Conservation (phyloP, 2,888 invertebrate genomes). For the Epinotia ramella region DNA sequence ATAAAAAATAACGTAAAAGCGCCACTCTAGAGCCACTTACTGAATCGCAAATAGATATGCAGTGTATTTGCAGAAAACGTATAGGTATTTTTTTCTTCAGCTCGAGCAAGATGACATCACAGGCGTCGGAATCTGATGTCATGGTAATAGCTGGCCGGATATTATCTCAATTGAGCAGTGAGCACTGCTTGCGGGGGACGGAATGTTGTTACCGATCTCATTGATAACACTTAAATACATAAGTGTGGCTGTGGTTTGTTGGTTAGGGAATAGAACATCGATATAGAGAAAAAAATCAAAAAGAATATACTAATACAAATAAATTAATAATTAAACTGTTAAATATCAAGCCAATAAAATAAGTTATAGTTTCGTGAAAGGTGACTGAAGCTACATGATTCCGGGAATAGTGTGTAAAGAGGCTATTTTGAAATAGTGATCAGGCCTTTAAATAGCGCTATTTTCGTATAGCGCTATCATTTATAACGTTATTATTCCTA, state of each 20-base stretch:
- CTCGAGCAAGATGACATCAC: constrained; percentile 59
- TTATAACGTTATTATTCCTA: too few species aligned
- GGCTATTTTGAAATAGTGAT: too few species aligned
- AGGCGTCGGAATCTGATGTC: constrained; percentile 61
- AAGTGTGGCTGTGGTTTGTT: background rate
- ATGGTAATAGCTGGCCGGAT: constrained; percentile 59
- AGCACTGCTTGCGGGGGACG: constrained; percentile 46
- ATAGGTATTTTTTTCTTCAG: constrained; percentile 34
- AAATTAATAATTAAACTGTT: too few species aligned
- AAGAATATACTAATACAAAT: too few species aligned
- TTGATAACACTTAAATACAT: constrained; percentile 37
- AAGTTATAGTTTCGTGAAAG: too few species aligned
- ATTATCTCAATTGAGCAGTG: constrained; percentile 70
- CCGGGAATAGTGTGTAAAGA: too few species aligned
- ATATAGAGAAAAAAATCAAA: background rate
- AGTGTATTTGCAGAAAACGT: constrained; percentile 3
- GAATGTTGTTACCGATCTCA: constrained; percentile 44
- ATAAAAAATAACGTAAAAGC: background rate
- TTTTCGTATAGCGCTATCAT: too few species aligned
- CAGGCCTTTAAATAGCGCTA: too few species aligned
- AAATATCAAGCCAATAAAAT: too few species aligned
- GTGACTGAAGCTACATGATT: too few species aligned
- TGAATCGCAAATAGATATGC: background rate
- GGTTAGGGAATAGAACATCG: constrained; percentile 5
- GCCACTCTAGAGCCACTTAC: background rate